Conservation (phyloP, 2,888 invertebrate species). For the Caprella mutica region DNA sequence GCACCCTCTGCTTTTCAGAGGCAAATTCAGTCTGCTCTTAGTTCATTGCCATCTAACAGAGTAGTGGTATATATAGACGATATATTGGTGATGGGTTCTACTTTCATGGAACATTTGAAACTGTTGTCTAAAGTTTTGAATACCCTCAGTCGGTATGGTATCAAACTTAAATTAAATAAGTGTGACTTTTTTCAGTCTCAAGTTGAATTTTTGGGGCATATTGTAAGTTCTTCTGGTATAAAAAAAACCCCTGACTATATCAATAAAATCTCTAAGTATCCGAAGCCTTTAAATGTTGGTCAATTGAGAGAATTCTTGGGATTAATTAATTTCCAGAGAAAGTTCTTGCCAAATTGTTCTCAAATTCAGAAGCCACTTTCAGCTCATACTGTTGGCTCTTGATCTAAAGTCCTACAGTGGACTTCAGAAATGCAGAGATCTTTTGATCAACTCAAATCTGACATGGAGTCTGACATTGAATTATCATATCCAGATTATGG, state of each 20-base stretch:
- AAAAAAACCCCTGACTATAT: background rate
- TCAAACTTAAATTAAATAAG: background rate
- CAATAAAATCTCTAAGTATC: background rate
- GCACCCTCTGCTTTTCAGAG: conserved; percentile 1
- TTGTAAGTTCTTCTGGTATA: conserved; percentile 3
- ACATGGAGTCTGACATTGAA: background rate
- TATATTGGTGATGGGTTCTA: background rate
- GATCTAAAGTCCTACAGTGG: background rate
- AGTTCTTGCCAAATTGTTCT: background rate
- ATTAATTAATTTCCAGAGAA: background rate
- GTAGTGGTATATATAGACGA: conserved; percentile 1
- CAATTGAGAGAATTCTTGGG: background rate
- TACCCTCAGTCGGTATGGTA: background rate
- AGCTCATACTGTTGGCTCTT: background rate
- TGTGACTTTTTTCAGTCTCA: conserved; percentile 1
- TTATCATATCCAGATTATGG: background rate
- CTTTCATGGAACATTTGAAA: background rate
- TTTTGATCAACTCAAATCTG: background rate
- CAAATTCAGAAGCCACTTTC: background rate
- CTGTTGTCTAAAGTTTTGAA: background rate
- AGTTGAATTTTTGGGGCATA: background rate
- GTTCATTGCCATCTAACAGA: background rate
- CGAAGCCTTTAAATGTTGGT: background rate
- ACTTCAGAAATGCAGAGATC: background rate
- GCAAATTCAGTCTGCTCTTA: background rate